These are phyloP conservation scores for Apocrypta bakeri DNA, from an alignment of 1,140 invertebrate species.

Conservation along the genomic window DNA sequence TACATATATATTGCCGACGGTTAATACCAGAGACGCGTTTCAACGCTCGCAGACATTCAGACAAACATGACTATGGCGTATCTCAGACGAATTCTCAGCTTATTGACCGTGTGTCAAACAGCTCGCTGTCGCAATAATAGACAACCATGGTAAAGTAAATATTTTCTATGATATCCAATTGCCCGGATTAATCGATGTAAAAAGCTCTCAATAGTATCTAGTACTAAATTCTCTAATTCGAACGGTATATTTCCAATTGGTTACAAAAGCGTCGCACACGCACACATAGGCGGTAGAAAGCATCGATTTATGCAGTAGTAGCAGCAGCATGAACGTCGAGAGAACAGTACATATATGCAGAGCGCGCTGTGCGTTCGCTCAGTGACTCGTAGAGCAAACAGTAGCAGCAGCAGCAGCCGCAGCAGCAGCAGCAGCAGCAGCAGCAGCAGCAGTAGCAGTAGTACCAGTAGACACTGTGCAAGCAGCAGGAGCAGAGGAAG, in stretches of 20 bases:
- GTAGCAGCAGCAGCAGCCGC: background rate
- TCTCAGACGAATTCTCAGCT: background rate
- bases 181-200: too few species aligned
- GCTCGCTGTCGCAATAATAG: background rate
- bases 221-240: too few species aligned
- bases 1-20: background rate
- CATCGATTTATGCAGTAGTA: background rate
- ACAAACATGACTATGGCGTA: background rate
- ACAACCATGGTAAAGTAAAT: too few species aligned
- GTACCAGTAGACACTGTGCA: background rate
- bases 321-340: background rate
- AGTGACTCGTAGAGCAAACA: constrained; percentile 8
- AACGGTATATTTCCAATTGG: too few species aligned
- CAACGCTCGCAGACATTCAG: background rate
- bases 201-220: too few species aligned
- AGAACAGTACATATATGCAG: constrained; percentile 16
- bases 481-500: background rate
- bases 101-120: background rate
- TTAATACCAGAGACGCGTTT: background rate
- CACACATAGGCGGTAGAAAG: background rate
- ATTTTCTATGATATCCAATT: too few species aligned
- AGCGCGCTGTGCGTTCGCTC: background rate
- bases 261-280: background rate
- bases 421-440: background rate
- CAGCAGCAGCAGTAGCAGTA: background rate